These are phyloP conservation scores for Anolis carolinensis DNA, from an alignment of 2,113 vertebrate genomes.

Conservation along the genomic window DNA sequence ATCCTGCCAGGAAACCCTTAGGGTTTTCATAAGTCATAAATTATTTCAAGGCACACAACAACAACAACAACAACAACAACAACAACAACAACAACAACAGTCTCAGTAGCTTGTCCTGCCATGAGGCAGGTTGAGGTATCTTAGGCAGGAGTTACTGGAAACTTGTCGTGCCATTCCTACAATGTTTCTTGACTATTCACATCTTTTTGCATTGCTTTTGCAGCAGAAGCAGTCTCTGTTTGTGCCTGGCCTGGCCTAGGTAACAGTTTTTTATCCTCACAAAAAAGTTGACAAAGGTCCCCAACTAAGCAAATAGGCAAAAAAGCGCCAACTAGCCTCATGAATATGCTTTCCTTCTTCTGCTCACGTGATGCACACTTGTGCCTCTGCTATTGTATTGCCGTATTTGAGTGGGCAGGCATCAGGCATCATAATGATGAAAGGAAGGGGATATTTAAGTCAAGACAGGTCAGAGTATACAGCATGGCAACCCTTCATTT, in stretches of 20 bases:
- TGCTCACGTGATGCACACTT: background rate
- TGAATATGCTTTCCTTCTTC: background rate
- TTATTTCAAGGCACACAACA: too few relatives aligned
- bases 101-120: too few relatives aligned
- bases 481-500: background rate
- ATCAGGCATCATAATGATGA: background rate
- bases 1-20: too few relatives aligned
- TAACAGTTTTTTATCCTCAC: background rate
- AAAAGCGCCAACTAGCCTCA: background rate
- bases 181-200: background rate
- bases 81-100: too few relatives aligned
- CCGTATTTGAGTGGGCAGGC: background rate
- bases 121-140: background rate
- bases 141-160: background rate
- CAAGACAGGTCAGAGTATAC: background rate
- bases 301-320: background rate
- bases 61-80: too few relatives aligned
- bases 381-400: background rate
- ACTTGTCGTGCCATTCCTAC: background rate
- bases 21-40: too few relatives aligned
- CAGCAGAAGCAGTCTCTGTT: background rate
- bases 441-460: background rate
- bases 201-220: background rate
- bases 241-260: background rate
- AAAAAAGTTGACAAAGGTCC: background rate